These are phyloP conservation scores for Hippopotamyrus pictus DNA, from an alignment of 2,797 vertebrate genomes.

Conservation along the genomic window DNA sequence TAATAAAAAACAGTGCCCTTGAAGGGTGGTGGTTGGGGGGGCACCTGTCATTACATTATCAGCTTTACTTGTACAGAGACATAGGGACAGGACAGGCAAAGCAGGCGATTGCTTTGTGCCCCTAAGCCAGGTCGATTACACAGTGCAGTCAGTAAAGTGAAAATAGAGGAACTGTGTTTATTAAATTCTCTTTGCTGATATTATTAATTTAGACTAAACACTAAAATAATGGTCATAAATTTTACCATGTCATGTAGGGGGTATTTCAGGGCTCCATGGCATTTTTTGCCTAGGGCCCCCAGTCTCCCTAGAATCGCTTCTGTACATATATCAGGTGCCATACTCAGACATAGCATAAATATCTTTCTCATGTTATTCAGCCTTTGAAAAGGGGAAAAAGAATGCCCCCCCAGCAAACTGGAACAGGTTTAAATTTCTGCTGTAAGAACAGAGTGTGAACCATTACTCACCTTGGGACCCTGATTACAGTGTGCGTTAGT, in stretches of 20 bases:
- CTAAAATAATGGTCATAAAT: background rate
- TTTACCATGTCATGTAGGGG: background rate
- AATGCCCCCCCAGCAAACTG: background rate
- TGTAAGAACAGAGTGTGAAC: background rate
- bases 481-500: background rate
- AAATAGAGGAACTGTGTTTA: background rate
- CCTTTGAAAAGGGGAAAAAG: background rate
- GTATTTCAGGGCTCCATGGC: background rate
- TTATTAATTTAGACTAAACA: background rate
- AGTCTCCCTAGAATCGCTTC: background rate
- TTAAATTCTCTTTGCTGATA: background rate
- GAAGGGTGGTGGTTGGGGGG: background rate
- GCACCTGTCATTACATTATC: background rate
- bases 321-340: background rate
- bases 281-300: background rate
- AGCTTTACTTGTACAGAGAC: background rate
- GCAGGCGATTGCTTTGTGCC: background rate
- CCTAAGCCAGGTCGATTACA: background rate
- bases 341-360: background rate
- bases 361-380: background rate
- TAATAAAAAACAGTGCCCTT: background rate
- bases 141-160: background rate
- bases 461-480: background rate
- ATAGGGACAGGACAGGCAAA: background rate
- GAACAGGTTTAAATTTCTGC: background rate